These are phyloP conservation scores for Lutjanus argentimaculatus DNA, from an alignment of 2,797 vertebrate species.

Conservation along the genomic window DNA sequence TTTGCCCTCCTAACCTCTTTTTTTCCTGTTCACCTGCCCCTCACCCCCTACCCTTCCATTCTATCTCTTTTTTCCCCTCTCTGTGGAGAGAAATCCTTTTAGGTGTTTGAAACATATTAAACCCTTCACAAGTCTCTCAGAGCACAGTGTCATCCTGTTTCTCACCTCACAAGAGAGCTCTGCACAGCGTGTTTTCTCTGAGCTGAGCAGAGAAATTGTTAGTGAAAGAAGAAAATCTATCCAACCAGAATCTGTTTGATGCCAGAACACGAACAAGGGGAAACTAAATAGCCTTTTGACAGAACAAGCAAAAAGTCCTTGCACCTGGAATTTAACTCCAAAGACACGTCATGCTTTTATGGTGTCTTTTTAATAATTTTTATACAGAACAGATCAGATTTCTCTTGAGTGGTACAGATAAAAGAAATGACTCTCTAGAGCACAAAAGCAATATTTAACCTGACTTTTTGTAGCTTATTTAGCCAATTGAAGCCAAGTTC, in stretches of 20 bases:
- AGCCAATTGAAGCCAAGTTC: not conserved
- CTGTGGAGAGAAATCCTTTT: constrained; percentile 44
- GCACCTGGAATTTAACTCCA: not conserved
- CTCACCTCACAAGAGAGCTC: constrained; percentile 35
- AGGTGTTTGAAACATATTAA: constrained; percentile 63
- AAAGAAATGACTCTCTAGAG: not conserved
- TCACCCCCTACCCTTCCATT: not conserved
- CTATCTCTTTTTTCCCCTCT: constrained; percentile 1
- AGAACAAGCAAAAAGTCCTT: constrained; percentile 17
- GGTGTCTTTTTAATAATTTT: not conserved
- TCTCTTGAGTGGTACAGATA: not conserved
- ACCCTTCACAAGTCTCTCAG: constrained; percentile 41
- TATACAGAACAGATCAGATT: not conserved
- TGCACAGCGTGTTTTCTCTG: constrained; percentile 38
- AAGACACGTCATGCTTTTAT: not conserved
- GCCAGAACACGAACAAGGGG: constrained; percentile 12
- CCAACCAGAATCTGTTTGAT: constrained; percentile 41
- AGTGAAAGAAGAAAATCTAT: constrained; percentile 47
- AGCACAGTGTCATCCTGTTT: constrained; percentile 41
- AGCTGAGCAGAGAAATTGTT: constrained; percentile 51
- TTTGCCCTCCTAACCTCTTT: constrained; percentile 31
- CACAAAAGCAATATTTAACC: constrained; percentile 2
- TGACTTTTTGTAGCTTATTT: not conserved
- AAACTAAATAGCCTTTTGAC: constrained; percentile 21
- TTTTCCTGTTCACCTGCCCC: constrained; percentile 22